Conservation (phyloP, 2,113 vertebrate species). For the Takifugu bimaculatus region DNA sequence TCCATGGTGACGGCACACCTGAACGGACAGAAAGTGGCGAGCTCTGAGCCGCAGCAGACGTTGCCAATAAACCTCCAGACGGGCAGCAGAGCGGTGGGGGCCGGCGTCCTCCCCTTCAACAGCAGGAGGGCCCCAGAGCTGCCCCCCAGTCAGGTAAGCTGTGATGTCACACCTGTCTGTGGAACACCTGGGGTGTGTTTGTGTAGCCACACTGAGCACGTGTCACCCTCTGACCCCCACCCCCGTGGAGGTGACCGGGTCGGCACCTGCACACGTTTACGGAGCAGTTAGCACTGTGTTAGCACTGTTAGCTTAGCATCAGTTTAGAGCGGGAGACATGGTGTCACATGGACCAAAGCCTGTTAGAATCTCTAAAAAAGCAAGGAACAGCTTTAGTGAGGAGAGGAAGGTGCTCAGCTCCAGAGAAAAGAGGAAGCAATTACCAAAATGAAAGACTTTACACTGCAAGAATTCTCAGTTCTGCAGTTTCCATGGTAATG, state of each 20-base stretch:
- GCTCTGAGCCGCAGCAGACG: constrained; percentile 72
- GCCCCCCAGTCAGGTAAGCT: constrained; percentile 69
- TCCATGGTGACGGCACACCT: constrained; percentile 85
- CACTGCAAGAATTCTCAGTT: constrained; percentile 83
- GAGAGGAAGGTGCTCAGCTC: constrained; percentile 73
- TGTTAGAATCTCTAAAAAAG: too few species aligned
- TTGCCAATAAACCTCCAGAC: constrained; percentile 81
- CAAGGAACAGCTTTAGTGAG: neutral
- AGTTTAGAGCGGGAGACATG: too few species aligned
- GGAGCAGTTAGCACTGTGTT: too few species aligned
- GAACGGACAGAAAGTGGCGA: constrained; percentile 75
- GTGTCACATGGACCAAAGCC: too few species aligned
- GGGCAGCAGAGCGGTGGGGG: constrained; percentile 45
- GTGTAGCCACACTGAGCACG: too few species aligned
- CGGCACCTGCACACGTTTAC: neutral
- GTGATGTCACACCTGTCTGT: neutral
- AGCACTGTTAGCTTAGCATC: too few species aligned
- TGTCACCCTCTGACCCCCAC: neutral
- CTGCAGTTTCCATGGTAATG: constrained; percentile 84
- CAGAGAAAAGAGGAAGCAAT: constrained; percentile 77
- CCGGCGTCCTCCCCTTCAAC: constrained; percentile 54
- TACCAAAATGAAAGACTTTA: constrained; percentile 82
- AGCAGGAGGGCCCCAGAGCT: constrained; percentile 69
- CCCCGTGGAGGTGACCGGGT: constrained; percentile 22
- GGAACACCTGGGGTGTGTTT: too few species aligned